Evolutionary conservation across 1,140 invertebrate genomes (phyloP), one percentile per base, ranked within the genome.

Genomic region (Pogonomyrmex californicus): DNA sequence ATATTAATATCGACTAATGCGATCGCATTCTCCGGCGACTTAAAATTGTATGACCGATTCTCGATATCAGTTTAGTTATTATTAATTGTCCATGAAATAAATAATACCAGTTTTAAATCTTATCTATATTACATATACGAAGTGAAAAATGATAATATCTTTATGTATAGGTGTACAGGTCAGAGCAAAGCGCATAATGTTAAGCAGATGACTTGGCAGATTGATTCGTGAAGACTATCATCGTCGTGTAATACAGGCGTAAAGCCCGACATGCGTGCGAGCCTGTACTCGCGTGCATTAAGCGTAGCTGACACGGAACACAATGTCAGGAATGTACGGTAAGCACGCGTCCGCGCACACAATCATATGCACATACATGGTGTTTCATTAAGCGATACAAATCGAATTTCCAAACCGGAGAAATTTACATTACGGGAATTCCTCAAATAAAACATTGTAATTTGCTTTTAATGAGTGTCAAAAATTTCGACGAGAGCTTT

Each of bases 301-400:
- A 78, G 23, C 60, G 17, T 30, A 78, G 58, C 75, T 65, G 30
- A 77, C 73, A 76, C 56, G 41, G 41, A 77, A 62, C 41, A 63
- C 73, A 56, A 73, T 75, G 71, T 75, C 56, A 47, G 75, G 41
- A 77, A 77, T 63, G 58, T 77, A 47, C 41, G 41, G 7, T 33
- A 36, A 23, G 23, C 23, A 47, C 14, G 33, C 14, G 23, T 23
- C n/a, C 12, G 44, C 23, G 36, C 14, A 60, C 23, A 47, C 14
- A 30, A 17, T 38, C 7, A 33, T 44, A 76, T 33, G n/a, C 17
- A 23, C 36, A 58, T 58, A 56, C 71, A 73, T 73, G 49, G 10
- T 41, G 71, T 76, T 76, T 76, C 54, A 60, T 62, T 77, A 63
- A 33, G 14, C 58, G 75, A 77, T 77, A 62, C 14, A 62, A 12